Evolutionary conservation across 2,888 invertebrate genomes (phyloP).

Genomic region (Pyrgus malvae): DNA sequence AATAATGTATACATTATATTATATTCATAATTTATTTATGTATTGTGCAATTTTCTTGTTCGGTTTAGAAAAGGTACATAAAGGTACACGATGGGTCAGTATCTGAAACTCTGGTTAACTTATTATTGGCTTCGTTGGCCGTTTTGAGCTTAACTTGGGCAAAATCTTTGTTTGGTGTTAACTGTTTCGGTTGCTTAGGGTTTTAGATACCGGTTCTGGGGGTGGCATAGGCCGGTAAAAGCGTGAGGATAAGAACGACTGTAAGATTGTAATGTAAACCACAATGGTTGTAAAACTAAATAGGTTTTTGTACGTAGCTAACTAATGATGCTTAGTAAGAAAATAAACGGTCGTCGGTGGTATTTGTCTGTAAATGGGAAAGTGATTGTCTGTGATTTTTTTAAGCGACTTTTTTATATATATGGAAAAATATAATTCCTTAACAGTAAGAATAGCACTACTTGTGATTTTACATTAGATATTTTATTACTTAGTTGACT

Average conservation of each 20-base stretch:
- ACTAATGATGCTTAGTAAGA: slow-evolving; percentile 73
- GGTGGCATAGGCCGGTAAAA: slow-evolving; percentile 49
- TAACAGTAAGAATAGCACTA: slow-evolving; percentile 82
- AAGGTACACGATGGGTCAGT: slow-evolving; percentile 47
- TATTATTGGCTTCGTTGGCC: neutral
- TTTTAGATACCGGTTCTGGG: slow-evolving; percentile 33
- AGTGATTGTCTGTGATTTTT: slow-evolving; percentile 83
- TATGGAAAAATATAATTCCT: slow-evolving; percentile 74
- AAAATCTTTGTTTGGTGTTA: neutral
- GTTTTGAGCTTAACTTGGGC: neutral
- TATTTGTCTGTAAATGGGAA: slow-evolving; percentile 79
- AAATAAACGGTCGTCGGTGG: slow-evolving; percentile 72
- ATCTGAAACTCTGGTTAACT: slow-evolving; percentile 4
- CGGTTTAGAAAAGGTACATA: slow-evolving; percentile 51
- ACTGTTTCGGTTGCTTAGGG: slow-evolving; percentile 9
- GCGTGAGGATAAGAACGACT: slow-evolving; percentile 18
- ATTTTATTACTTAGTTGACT: slow-evolving; percentile 74
- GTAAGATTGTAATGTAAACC: slow-evolving; percentile 67
- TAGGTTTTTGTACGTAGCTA: slow-evolving; percentile 79
- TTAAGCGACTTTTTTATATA: slow-evolving; percentile 83
- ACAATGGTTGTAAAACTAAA: slow-evolving; percentile 81
- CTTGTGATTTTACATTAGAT: slow-evolving; percentile 81
- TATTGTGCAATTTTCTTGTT: slow-evolving; percentile 39
- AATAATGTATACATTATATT: too few relatives aligned
- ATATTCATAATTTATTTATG: too few relatives aligned